phyloP scores from a whole-genome alignment of 2,888 invertebrate genomes.

The Tupiocoris notatus region DNA sequence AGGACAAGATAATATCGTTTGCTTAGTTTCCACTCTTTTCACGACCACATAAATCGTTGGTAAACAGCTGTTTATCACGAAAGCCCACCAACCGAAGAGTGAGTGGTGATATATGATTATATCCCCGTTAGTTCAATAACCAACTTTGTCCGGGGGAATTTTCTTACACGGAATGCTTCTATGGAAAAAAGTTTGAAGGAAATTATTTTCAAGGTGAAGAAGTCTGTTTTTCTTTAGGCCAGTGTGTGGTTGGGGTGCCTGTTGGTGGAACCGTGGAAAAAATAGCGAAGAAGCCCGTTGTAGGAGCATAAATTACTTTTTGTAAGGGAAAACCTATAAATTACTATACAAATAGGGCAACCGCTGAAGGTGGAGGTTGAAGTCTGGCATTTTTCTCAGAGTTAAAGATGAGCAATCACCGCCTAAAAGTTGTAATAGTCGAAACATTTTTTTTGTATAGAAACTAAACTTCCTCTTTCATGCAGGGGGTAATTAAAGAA shows the following conservation, averaged over 20 bases:
- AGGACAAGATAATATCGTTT: background rate
- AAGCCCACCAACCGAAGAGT: background rate
- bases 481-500: too few species aligned
- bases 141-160: constrained; percentile 1
- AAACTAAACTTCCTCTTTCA: too few species aligned
- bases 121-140: constrained; percentile 24
- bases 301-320: background rate
- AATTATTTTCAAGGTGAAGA: constrained; percentile 14
- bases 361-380: background rate
- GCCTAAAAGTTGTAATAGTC: background rate
- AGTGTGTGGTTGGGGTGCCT: background rate
- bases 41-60: constrained; percentile 6
- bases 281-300: background rate
- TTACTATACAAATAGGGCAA: background rate
- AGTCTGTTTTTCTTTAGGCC: background rate
- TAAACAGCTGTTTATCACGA: constrained; percentile 30
- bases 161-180: constrained; percentile 5
- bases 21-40: background rate
- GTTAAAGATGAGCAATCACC: background rate
- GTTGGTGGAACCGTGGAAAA: background rate
- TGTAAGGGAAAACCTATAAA: background rate
- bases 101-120: constrained; percentile 21
- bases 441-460: too few species aligned
- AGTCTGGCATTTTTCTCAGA: background rate
- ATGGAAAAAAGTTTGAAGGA: background rate